Percentiles rank a stretch among this genome's conserved stretches.
Evolutionary conservation across 2,888 invertebrate genomes (phyloP).

Genomic region (Amiota communis): DNA sequence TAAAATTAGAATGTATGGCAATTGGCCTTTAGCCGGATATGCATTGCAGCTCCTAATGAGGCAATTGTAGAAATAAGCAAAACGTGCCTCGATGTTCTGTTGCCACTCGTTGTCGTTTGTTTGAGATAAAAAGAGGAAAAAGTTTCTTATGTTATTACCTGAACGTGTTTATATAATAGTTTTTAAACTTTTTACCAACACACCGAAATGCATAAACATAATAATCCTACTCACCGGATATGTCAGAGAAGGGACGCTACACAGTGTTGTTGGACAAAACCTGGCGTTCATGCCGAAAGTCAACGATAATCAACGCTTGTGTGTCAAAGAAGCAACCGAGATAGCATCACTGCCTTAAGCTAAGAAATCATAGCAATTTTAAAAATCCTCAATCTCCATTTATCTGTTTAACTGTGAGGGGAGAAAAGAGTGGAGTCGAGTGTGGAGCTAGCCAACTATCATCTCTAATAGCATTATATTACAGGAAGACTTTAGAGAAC

Average conservation of each 20-base stretch:
- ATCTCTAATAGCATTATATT: too few relatives aligned
- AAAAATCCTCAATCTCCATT: neutral
- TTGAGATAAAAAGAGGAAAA: conserved; percentile 46
- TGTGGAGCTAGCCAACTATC: too few relatives aligned
- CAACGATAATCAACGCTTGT: conserved; percentile 7
- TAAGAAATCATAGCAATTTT: conserved; percentile 13
- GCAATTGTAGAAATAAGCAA: conserved; percentile 59
- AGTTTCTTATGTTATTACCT: conserved; percentile 60
- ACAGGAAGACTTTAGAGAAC: too few relatives aligned
- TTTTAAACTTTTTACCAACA: conserved; percentile 53
- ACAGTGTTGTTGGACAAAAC: too few relatives aligned
- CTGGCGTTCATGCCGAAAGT: neutral
- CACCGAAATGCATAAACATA: conserved; percentile 55
- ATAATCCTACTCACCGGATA: conserved; percentile 45
- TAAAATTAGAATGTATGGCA: conserved; percentile 45
- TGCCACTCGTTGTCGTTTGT: conserved; percentile 40
- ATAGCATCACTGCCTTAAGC: neutral
- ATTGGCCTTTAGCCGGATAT: conserved; percentile 58
- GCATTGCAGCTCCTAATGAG: conserved; percentile 60
- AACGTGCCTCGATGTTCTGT: conserved; percentile 47
- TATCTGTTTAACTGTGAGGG: too few relatives aligned
- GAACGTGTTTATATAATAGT: conserved; percentile 58
- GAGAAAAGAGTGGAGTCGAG: too few relatives aligned
- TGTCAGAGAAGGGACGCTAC: neutral
- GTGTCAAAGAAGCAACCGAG: neutral